phyloP scores from a whole-genome alignment of 2,113 vertebrate genomes.

The Bucco capensis region DNA sequence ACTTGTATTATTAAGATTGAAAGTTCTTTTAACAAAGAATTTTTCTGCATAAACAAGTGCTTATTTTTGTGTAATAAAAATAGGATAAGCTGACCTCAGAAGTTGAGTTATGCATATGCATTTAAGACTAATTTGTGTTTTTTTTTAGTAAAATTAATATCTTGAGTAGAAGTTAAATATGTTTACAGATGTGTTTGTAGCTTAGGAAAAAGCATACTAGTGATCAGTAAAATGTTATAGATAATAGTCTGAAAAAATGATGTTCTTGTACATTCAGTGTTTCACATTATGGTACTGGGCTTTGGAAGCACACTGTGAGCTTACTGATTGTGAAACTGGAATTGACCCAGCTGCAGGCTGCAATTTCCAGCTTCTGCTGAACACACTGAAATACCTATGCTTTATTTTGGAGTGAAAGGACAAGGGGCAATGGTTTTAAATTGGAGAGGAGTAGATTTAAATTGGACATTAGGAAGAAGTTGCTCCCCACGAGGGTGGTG shows the following conservation, averaged over 20 bases:
- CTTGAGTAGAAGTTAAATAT: too few species aligned
- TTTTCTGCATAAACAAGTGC: background rate
- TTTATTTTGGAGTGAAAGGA: too few species aligned
- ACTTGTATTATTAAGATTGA: background rate
- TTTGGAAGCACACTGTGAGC: background rate
- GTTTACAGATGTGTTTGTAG: background rate
- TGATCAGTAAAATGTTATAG: background rate
- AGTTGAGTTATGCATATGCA: rapidly evolving
- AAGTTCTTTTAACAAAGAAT: background rate
- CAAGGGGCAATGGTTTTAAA: too few species aligned
- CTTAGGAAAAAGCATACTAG: background rate
- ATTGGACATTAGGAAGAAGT: too few species aligned
- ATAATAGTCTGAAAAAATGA: too few species aligned
- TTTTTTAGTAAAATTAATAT: background rate
- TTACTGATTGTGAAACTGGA: too few species aligned
- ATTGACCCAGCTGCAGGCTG: background rate
- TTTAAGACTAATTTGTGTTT: background rate
- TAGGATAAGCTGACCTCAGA: background rate
- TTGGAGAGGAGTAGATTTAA: too few species aligned
- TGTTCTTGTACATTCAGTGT: background rate
- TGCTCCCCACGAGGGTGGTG: too few species aligned
- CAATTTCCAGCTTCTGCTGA: background rate
- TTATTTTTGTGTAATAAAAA: background rate
- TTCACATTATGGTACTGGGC: background rate
- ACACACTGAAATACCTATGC: rapidly evolving